These are phyloP conservation scores for Coranthus polyacanthus DNA, from an alignment of 2,797 vertebrate species.

Conservation along the genomic window DNA sequence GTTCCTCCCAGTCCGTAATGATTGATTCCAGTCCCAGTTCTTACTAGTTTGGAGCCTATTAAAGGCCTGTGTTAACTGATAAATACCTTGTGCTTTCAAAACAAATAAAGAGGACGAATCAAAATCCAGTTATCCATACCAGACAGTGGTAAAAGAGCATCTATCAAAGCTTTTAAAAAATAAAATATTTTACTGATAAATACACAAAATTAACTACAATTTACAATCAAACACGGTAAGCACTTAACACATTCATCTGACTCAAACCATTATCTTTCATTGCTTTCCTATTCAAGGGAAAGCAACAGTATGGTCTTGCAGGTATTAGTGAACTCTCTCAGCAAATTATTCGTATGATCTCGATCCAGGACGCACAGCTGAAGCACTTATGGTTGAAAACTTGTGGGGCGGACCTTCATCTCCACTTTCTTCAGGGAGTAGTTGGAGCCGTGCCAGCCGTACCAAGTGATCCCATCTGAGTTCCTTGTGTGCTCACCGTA, in stretches of 20 bases:
- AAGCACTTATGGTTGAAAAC: constrained; percentile 87
- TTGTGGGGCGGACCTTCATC: constrained; percentile 96
- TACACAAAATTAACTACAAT: constrained; percentile 84
- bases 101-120: constrained; percentile 56
- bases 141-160: constrained; percentile 76
- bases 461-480: constrained; percentile 96
- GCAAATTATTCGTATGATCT: constrained; percentile 49
- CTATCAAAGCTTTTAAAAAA: constrained; percentile 77
- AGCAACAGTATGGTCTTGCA: constrained; percentile 53
- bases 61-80: constrained; percentile 50
- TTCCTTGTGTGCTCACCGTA: constrained; percentile 89
- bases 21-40: constrained; percentile 20
- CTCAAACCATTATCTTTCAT: constrained; percentile 63
- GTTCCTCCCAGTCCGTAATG: constrained; percentile 25
- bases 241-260: constrained; percentile 78
- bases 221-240: constrained; percentile 83
- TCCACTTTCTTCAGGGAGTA: constrained; percentile 96
- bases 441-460: constrained; percentile 94
- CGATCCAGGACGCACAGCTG: constrained; percentile 37
- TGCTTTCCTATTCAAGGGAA: constrained; percentile 53
- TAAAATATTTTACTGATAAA: constrained; percentile 86
- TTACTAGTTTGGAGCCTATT: constrained; percentile 27
- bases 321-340: constrained; percentile 59
- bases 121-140: constrained; percentile 62
- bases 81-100: constrained; percentile 64